These are phyloP conservation scores for Oreotragus oreotragus DNA, from an alignment of 2,113 vertebrate genomes.

Conservation along the genomic window DNA sequence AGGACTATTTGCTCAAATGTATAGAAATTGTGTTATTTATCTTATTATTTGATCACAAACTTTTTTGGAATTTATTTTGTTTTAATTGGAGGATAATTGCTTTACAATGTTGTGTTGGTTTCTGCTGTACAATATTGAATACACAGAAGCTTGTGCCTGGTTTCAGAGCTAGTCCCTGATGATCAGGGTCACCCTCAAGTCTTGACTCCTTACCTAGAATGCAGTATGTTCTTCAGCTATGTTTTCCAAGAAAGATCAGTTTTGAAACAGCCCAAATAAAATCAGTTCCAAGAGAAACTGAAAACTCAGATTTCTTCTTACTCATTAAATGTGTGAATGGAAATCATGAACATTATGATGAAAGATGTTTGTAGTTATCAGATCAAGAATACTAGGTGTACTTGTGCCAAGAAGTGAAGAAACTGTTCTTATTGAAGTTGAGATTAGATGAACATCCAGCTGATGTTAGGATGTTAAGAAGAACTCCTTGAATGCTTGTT, in stretches of 20 bases:
- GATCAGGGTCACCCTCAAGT: background rate
- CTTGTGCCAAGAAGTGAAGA: fast-evolving
- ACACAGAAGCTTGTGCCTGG: background rate
- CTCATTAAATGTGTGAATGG: background rate
- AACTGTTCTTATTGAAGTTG: background rate
- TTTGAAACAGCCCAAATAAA: background rate
- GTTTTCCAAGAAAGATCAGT: background rate
- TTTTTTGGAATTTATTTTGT: no score
- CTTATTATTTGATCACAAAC: background rate
- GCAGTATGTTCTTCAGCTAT: background rate
- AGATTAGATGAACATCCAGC: background rate
- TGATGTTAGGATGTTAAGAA: background rate
- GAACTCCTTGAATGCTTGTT: background rate
- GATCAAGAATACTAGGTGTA: background rate
- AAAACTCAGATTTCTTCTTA: background rate
- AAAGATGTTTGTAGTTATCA: background rate
- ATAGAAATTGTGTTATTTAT: background rate
- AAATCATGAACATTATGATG: background rate
- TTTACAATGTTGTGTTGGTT: no score
- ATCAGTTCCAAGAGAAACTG: background rate
- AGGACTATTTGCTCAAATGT: background rate
- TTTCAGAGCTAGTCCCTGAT: background rate
- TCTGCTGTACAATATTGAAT: no score
- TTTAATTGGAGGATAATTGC: no score
- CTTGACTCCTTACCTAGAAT: background rate